Base-by-base conservation (phyloP, 1,140 invertebrate genomes). In the Gonatopus flavifemur region DNA sequence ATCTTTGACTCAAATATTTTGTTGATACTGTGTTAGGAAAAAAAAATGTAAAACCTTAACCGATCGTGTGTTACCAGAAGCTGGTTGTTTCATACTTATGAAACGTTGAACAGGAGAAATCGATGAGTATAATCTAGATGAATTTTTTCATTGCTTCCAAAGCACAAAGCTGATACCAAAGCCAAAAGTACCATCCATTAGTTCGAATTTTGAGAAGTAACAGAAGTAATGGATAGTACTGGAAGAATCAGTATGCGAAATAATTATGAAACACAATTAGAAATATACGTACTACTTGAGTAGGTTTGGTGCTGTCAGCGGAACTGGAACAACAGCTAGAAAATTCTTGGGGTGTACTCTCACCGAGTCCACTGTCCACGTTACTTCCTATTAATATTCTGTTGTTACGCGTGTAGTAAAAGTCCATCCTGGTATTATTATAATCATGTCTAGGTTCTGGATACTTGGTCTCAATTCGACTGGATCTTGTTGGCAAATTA, bases 311-410 rank as follows among this genome's bases (percentile, higher is more conserved):
- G 62, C 75, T 78, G 66, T 77, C 75, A 53, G 73, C 74, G 45
- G 75, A 77, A 53, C 76, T 78, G 50, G 76, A 78, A 58, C 74
- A 77, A 62, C 75, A 77, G 57, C 75, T 77, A 56, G 76, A 78
- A 63, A 77, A 77, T 59, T 78, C 75, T 59, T 78, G 76, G n/a
- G 75, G 70, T 44, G 74, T 78, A 57, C 75, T 78, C 60, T 78
- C 76, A 40, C 75, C 76, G 43, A 78, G 65, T 55, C 76, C 76
- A 50, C 75, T 77, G 67, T 77, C 75, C 50, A 66, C 65, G 55
- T 74, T 72, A 70, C 60, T 74, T 50, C 67, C 68, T 66, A 76
- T 66, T 47, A 74, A 65, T 59, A 75, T 66, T 73, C 72, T 71
- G 62, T 65, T 69, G 64, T 69, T 77, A 52, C 70, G 69, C 56